Evolutionary conservation across 1,140 invertebrate genomes (phyloP).

Genomic region (Pachyrhynchus sulphureomaculatus): DNA sequence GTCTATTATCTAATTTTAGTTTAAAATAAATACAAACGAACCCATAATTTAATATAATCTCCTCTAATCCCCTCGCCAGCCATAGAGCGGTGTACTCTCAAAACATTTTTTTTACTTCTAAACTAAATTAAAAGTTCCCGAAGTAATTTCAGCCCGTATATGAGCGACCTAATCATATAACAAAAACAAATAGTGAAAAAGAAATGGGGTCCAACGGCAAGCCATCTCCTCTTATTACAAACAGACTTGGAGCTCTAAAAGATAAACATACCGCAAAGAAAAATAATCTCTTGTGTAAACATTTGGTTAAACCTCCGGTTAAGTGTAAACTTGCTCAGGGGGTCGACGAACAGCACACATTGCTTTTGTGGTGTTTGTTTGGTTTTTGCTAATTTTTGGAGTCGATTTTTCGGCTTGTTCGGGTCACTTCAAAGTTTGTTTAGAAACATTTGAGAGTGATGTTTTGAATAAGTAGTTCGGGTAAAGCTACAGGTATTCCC

Average conservation of each 20-base stretch:
- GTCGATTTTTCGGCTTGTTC: not conserved
- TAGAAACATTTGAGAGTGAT: no score
- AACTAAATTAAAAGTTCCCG: no score
- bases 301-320: not conserved
- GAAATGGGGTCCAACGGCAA: not conserved
- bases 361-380: not conserved
- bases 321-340: not conserved
- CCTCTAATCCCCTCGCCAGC: no score
- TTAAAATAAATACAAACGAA: no score
- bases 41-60: no score
- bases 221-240: not conserved
- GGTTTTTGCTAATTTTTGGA: not conserved
- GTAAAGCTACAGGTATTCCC: no score
- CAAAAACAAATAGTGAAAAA: not conserved
- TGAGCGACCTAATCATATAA: not conserved
- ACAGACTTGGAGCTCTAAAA: not conserved
- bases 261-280: conserved; percentile 2
- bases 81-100: no score
- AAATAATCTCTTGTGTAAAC: not conserved
- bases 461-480: no score
- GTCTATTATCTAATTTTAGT: no score
- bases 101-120: no score
- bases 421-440: no score
- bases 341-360: not conserved
- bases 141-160: no score